Evolutionary conservation across 2,797 vertebrate species (phyloP).

Genomic region (Remorina albescens): DNA sequence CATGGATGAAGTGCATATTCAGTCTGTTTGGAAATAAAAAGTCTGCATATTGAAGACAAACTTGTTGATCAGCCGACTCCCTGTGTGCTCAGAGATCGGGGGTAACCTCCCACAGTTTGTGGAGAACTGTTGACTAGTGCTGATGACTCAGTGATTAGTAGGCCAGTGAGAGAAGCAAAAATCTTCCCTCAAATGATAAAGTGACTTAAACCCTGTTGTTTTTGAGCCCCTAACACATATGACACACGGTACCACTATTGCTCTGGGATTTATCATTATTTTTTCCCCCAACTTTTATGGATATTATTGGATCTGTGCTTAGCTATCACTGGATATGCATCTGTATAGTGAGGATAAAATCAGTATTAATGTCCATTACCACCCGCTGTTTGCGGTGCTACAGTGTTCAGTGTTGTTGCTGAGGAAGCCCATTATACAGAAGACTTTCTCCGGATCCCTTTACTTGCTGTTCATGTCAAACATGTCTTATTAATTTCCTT

Average conservation of each 20-base stretch:
- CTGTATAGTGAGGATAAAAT: conserved; percentile 17
- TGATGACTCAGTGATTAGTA: conserved; percentile 38
- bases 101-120: not conserved
- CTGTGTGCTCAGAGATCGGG: not conserved
- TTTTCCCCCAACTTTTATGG: too few relatives aligned
- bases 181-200: not conserved
- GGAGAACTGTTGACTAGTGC: conserved; percentile 14
- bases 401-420: not conserved
- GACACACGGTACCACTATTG: not conserved
- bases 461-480: not conserved
- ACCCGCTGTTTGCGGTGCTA: not conserved
- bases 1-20: not conserved
- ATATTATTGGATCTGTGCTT: too few relatives aligned
- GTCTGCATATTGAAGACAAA: conserved; percentile 23
- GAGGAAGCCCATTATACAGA: not conserved
- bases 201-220: not conserved
- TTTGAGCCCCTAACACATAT: not conserved
- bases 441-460: not conserved
- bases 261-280: not conserved
- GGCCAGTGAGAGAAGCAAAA: conserved; percentile 10
- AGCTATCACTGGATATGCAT: not conserved
- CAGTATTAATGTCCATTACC: not conserved
- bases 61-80: not conserved
- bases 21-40: conserved; percentile 12
- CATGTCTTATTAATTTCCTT: not conserved